Evolutionary conservation across 1,140 invertebrate genomes (phyloP).

Genomic region (Drosophila subobscura): DNA sequence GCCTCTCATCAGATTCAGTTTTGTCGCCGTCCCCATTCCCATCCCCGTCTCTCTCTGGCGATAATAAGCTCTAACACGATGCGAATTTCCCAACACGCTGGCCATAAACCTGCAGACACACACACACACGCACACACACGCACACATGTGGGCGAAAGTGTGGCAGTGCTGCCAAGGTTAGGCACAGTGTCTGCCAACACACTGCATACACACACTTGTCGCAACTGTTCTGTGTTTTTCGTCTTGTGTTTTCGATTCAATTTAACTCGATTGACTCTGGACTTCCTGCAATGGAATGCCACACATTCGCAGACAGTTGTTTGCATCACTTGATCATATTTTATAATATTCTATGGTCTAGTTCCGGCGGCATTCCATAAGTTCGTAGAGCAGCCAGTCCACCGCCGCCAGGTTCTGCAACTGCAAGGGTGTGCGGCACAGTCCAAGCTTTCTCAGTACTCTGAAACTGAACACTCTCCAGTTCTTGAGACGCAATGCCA

Average conservation of each 20-base stretch:
- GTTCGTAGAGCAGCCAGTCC: too few relatives aligned
- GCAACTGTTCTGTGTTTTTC: background rate
- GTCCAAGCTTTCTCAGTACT: too few relatives aligned
- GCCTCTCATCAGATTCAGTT: constrained; percentile 7
- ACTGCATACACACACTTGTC: constrained; percentile 6
- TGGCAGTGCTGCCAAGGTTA: constrained; percentile 48
- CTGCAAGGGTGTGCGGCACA: too few relatives aligned
- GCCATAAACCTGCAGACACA: constrained; percentile 13
- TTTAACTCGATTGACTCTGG: too few relatives aligned
- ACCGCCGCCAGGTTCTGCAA: too few relatives aligned
- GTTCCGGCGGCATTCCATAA: too few relatives aligned
- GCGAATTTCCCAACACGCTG: constrained; percentile 35
- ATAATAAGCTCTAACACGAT: constrained; percentile 50
- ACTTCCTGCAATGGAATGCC: background rate
- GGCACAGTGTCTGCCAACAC: constrained; percentile 36
- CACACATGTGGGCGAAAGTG: background rate
- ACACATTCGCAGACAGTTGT: background rate
- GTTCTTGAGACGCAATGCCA: too few relatives aligned
- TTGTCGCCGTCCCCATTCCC: background rate
- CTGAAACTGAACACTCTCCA: too few relatives aligned
- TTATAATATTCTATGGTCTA: too few relatives aligned
- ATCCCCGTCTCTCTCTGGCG: background rate
- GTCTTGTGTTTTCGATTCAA: too few relatives aligned
- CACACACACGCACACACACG: too few relatives aligned
- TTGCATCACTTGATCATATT: too few relatives aligned